Percentiles rank a stretch among this genome's conserved stretches.
Evolutionary conservation across 2,888 invertebrate genomes (phyloP).

Genomic region (Allolobophora icterica): DNA sequence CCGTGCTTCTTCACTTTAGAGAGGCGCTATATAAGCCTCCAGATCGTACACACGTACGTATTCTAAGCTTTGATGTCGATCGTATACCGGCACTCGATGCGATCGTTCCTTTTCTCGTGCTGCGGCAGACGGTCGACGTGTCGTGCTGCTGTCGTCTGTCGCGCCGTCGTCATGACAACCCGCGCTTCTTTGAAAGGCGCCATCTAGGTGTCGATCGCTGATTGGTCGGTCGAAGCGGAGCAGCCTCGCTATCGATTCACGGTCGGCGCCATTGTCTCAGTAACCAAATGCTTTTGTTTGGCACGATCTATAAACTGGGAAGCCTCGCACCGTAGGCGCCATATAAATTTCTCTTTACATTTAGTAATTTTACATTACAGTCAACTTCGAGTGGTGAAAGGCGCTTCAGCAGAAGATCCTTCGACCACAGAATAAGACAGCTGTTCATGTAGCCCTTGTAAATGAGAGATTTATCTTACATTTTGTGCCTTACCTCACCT

Average conservation of each 20-base stretch:
- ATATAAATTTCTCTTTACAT: neutral
- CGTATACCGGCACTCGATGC: neutral
- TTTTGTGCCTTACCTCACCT: neutral
- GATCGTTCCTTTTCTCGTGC: neutral
- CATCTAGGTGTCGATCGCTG: neutral
- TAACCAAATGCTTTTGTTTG: constrained; percentile 14
- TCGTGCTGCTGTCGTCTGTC: neutral
- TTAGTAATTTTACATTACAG: neutral
- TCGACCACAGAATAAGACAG: neutral
- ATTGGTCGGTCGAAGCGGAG: neutral
- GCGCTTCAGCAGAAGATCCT: neutral
- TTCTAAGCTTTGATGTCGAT: neutral
- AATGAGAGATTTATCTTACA: neutral
- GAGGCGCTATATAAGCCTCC: neutral
- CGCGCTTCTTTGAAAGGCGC: neutral
- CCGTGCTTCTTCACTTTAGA: neutral
- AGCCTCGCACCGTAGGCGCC: neutral
- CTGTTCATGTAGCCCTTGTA: neutral
- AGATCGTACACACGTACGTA: neutral
- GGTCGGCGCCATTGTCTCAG: neutral
- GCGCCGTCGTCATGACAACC: constrained; percentile 3
- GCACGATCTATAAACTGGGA: neutral
- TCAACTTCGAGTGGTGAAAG: neutral
- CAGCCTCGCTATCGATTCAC: constrained; percentile 11
- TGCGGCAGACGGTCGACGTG: neutral